Evolutionary conservation across 2,797 vertebrate genomes (phyloP), one percentile per base, ranked within the genome.

Genomic region (Agapornis canus): DNA sequence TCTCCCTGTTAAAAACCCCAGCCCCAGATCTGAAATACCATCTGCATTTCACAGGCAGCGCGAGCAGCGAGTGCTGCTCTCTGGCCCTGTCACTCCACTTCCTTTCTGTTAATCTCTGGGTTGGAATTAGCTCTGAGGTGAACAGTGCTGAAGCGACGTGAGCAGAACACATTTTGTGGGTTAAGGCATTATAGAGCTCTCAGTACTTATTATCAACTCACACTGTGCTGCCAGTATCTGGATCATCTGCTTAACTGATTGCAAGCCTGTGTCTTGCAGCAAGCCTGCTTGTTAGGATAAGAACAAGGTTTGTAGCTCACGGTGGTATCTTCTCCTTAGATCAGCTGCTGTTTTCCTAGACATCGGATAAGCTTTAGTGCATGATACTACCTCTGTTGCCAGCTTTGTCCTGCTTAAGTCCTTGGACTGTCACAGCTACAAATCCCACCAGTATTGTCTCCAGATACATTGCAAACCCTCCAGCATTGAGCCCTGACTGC

Each of bases 81-180:
- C 64, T 37, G 32, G 9, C 64, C 11, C 0, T 13, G 42, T 35
- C 27, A 6, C 56, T 85, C 19, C 19, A 51, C 32, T 63, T 68
- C 5, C 3, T 39, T 87, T 13, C 79, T 11, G 0, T 49, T 61
- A 0, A 6, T 19, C 22, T 43, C 7, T 4, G n/a, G 22, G 37
- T 3, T 84, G 65, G 84, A 57, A 15, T 59, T 37, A 31, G 27
- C 47, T 31, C 40, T 45, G 66, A 69, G 31, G 3, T 39, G n/a
- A 57, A 10, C 9, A 23, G 43, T 1, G 0, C 61, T 10, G 7
- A 63, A 52, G 37, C 0, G 0, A 7, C 0, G 0, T 3, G 31
- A 26, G 15, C 57, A 7, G 32, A n/a, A 27, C 29, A 13, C 6
- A 1, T 43, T 43, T 21, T 63, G 23, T 13, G 29, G 37, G 13